Percentiles rank a stretch among this genome's conserved stretches.
These are phyloP conservation scores for Alectura lathami DNA, from an alignment of 2,113 vertebrate species.

Conservation along the genomic window DNA sequence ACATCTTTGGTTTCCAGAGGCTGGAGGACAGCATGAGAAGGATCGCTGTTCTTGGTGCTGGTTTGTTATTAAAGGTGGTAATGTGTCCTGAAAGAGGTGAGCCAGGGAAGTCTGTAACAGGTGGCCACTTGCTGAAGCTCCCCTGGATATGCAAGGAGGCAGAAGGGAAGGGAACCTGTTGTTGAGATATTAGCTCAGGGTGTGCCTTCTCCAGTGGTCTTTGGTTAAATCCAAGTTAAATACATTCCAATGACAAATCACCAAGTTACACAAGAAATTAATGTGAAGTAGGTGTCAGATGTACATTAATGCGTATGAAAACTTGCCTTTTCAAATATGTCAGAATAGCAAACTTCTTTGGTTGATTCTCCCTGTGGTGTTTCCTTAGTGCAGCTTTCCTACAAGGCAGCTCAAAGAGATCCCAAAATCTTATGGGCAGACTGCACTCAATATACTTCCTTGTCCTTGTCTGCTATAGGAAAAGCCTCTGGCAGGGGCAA, in stretches of 20 bases:
- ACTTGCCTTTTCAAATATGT: not conserved
- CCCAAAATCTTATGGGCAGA: not conserved
- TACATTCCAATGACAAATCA: not conserved
- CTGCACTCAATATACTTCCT: not conserved
- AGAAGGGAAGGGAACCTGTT: not conserved
- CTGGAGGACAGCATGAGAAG: not conserved
- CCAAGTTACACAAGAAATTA: not conserved
- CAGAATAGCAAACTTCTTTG: not conserved
- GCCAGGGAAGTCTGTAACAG: not conserved
- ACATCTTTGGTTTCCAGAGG: not conserved
- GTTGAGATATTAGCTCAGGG: not conserved
- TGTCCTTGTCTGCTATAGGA: not conserved
- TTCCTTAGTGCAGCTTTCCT: not conserved
- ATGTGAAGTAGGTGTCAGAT: not conserved
- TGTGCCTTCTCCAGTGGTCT: not conserved
- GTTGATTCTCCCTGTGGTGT: not conserved
- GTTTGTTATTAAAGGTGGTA: not conserved
- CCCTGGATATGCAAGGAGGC: not conserved
- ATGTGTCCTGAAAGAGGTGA: not conserved
- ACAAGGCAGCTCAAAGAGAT: not conserved
- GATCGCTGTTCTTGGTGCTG: not conserved
- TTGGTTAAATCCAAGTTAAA: not conserved
- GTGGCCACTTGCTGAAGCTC: not conserved
- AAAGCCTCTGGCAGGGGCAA: not conserved
- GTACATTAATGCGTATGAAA: not conserved